Percentiles rank a stretch among this genome's conserved stretches.
Evolutionary conservation across 1,140 invertebrate species (phyloP).

Genomic region (Epicauta chinensis): DNA sequence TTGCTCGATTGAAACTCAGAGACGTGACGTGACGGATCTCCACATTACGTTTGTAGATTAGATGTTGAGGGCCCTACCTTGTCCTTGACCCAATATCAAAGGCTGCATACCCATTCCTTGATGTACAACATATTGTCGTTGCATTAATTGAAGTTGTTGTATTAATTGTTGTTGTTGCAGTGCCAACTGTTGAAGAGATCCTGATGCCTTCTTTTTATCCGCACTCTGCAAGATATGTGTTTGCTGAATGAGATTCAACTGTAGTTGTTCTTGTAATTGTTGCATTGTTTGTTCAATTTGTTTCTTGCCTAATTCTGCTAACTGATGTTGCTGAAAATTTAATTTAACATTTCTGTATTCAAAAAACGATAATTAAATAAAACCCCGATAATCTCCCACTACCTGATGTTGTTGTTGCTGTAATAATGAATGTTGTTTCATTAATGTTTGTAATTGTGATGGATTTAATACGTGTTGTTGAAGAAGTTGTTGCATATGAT

Average conservation of each 20-base stretch:
- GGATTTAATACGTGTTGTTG: constrained; percentile 61
- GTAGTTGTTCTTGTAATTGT: constrained; percentile 71
- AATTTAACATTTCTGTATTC: not conserved
- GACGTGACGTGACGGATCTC: too few relatives aligned
- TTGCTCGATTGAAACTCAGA: too few relatives aligned
- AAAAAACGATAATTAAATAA: constrained; percentile 1
- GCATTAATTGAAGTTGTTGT: constrained; percentile 67
- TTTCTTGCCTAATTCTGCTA: constrained; percentile 60
- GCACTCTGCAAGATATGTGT: constrained; percentile 65
- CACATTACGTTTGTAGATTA: too few relatives aligned
- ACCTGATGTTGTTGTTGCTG: constrained; percentile 56
- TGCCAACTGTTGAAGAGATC: constrained; percentile 62
- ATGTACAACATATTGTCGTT: constrained; percentile 67
- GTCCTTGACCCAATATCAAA: constrained; percentile 41
- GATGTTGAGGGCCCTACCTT: constrained; percentile 31
- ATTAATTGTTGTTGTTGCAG: constrained; percentile 73
- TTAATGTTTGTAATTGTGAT: constrained; percentile 55
- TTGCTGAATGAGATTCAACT: constrained; percentile 70
- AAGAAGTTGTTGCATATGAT: constrained; percentile 64
- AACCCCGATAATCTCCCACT: constrained; percentile 7
- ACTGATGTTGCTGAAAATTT: constrained; percentile 52
- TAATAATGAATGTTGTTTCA: constrained; percentile 60
- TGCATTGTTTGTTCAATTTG: constrained; percentile 69
- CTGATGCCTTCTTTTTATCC: constrained; percentile 59
- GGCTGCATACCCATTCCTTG: constrained; percentile 56